Base-by-base conservation (phyloP, 2,797 vertebrate species). In the Epinephelus malabaricus region DNA sequence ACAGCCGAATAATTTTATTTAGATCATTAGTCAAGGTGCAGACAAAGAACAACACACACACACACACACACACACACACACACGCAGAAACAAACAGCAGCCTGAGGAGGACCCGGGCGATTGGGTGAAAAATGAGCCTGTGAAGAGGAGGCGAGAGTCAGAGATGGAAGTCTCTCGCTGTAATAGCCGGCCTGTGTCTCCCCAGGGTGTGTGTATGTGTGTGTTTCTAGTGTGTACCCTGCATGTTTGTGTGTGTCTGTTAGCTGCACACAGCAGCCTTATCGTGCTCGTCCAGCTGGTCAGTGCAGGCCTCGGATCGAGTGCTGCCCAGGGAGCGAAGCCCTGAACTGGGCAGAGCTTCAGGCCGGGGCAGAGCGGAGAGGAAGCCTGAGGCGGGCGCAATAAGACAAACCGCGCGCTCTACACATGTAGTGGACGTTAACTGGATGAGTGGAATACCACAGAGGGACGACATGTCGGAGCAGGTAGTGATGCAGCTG, bases 121-220 rank as follows among this genome's bases (percentile, higher is more conserved):
- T 58, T 18, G 76, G 71, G 47, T 87, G 81, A 89, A 72, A 89
- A 86, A 90, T 87, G 81, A 87, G 84, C 54, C 47, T n/a, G 78
- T 80, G 76, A 67, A 66, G 74, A 80, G 47, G 46, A 84, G 74
- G 79, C 59, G 73, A 87, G 81, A 79, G 83, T 79, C 79, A 62
- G 65, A 87, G 78, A 92, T 85, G 88, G 86, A 77, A 73, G 81
- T 87, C 69, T 88, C 59, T 79, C 1, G 38, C 73, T 79, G 68
- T 75, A 82, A 82, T 73, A 79, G 81, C 63, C 18, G 14, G 61
- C 34, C 82, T 68, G 34, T 63, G 64, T 70, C 51, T 89, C 86
- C 62, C 45, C 6, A 0, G 59, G 59, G 56, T 60, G 58, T 78
- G 56, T 64, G 76, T 69, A 59, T 71, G 50, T 64, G 50, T 61